Evolutionary conservation across 2,113 vertebrate genomes (phyloP), one percentile per base, ranked within the genome.

Genomic region (Urocitellus parryii): DNA sequence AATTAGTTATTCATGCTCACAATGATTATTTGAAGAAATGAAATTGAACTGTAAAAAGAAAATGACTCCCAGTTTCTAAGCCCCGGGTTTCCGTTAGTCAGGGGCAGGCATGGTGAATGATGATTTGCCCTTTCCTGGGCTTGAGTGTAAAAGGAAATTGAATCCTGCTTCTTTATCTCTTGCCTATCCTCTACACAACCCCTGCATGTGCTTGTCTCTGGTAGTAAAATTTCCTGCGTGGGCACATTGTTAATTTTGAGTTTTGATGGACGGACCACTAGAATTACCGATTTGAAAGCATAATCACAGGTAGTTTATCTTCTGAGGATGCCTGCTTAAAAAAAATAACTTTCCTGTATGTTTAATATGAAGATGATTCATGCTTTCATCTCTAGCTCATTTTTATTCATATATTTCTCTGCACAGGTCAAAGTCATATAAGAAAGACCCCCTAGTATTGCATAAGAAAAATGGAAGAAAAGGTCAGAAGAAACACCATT

Each of bases 41-140:
- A 91, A 93, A 86, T 5, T 93, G 65, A 88, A 84, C 56, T 93
- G 96, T 87, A 84, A 39, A 45, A 94, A 86, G 73, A n/a, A 83
- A 94, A 92, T 53, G 83, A 73, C 76, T 78, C 34, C 34, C 16
- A 13, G 48, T 51, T 94, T 58, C 56, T 17, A 68, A 68, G n/a
- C 18, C 32, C 10, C 6, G 53, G 16, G 39, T 25, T 74, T 82
- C 34, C 58, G n/a, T 67, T 37, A 6, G 9, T 39, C 74, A 22
- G n/a, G 22, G 76, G 76, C 65, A 83, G 58, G 25, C 34, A 1
- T 1, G 16, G 51, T 72, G 39, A 89, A 67, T 42, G 48, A 87
- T 20, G 42, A 25, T 32, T 58, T 34, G 51, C 6, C 39, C n/a
- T 61, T 56, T 68, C 27, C 25, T 18, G 17, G n/a, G 72, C 53